Evolutionary conservation across 2,113 vertebrate species (phyloP).

Genomic region (Triplophysa siluroides): DNA sequence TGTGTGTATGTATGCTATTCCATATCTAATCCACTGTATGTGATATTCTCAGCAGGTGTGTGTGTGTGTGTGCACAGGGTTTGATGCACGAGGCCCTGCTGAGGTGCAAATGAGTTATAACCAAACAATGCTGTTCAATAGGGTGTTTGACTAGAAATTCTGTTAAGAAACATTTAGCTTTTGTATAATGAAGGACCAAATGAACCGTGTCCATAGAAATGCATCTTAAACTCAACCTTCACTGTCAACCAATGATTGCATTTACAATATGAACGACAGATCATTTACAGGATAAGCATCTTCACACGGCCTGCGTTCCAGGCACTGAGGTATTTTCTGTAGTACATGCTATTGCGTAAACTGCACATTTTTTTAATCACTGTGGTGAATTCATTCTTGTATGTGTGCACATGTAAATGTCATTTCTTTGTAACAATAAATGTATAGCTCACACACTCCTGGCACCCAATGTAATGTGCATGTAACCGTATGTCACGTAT

Average conservation of each 20-base stretch:
- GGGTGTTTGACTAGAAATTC: neutral
- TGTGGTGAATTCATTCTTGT: neutral
- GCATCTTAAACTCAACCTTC: neutral
- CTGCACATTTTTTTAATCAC: constrained; percentile 13
- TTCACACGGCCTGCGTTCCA: neutral
- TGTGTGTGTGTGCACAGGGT: neutral
- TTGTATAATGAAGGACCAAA: constrained; percentile 13
- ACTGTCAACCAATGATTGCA: neutral
- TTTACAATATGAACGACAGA: neutral
- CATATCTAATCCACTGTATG: neutral
- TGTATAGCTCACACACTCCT: neutral
- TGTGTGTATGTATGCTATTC: neutral
- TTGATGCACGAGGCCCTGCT: too few species aligned
- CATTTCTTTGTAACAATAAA: constrained; percentile 25
- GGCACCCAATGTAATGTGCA: too few species aligned
- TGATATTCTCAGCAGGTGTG: neutral
- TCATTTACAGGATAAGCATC: neutral
- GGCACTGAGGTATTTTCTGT: neutral
- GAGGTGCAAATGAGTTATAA: neutral
- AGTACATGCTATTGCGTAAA: neutral
- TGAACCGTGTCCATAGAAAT: neutral
- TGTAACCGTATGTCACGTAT: too few species aligned
- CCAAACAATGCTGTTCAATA: neutral
- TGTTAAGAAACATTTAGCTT: neutral
- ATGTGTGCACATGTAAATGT: constrained; percentile 4